Percentiles rank a stretch among this genome's conserved stretches.
These are phyloP conservation scores for Rhinogobio ventralis DNA, from an alignment of 2,797 vertebrate species.

Conservation along the genomic window DNA sequence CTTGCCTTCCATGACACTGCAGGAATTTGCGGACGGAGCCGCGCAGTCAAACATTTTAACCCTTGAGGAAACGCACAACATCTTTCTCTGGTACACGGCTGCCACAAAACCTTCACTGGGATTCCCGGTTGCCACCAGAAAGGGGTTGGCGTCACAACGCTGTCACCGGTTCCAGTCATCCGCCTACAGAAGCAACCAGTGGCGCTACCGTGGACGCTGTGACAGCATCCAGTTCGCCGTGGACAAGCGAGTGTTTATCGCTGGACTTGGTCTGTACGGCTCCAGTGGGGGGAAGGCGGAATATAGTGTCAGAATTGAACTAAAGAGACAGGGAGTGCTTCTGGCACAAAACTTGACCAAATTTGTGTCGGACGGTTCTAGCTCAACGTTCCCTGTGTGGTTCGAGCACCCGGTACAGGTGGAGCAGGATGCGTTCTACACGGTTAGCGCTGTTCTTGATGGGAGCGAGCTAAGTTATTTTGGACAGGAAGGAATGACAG, in stretches of 20 bases:
- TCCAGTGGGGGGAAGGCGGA: constrained; percentile 92
- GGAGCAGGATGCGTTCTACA: constrained; percentile 96
- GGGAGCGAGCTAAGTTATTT: constrained; percentile 99
- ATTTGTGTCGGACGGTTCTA: constrained; percentile 94
- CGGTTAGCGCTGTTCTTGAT: constrained; percentile 91
- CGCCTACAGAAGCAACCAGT: constrained; percentile 96
- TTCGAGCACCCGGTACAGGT: constrained; percentile 97
- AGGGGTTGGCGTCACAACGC: constrained; percentile 85
- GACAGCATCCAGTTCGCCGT: constrained; percentile 98
- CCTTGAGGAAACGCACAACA: constrained; percentile 91
- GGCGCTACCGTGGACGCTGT: constrained; percentile 95
- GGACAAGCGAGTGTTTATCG: constrained; percentile 93
- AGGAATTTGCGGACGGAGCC: constrained; percentile 93
- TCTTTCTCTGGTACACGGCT: constrained; percentile 98
- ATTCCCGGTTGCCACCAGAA: constrained; percentile 84
- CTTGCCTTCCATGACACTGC: constrained; percentile 92
- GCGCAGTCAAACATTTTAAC: constrained; percentile 95
- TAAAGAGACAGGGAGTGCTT: constrained; percentile 89
- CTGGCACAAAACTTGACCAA: constrained; percentile 90
- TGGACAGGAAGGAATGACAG: constrained; percentile 97
- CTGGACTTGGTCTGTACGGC: constrained; percentile 92
- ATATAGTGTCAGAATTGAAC: constrained; percentile 92
- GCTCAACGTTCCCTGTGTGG: constrained; percentile 91
- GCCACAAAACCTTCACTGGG: constrained; percentile 90
- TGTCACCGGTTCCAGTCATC: constrained; percentile 96